phyloP scores from a whole-genome alignment of 2,797 vertebrate species.

The Pristis pectinata region DNA sequence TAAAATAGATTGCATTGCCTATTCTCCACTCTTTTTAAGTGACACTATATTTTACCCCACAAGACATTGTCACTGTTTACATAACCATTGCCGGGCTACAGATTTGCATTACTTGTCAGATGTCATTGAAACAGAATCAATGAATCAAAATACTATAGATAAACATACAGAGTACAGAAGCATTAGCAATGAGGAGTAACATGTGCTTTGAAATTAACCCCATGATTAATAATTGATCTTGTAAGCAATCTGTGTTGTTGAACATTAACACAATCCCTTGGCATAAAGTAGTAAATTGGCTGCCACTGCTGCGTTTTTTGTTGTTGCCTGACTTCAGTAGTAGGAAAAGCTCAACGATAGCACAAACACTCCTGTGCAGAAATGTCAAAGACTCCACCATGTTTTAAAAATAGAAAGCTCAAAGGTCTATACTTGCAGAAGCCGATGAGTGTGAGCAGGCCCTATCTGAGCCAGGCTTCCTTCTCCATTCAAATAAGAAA shows the following conservation, averaged over 20 bases:
- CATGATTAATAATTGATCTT: conserved; percentile 32
- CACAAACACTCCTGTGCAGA: background rate
- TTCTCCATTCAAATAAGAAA: background rate
- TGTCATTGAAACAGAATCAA: background rate
- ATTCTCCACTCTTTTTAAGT: background rate
- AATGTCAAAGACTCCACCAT: conserved; percentile 59
- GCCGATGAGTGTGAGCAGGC: conserved; percentile 53
- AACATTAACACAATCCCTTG: background rate
- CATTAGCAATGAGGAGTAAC: background rate
- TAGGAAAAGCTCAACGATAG: background rate
- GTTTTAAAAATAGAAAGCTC: conserved; percentile 70
- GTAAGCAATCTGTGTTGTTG: background rate
- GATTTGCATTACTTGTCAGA: background rate
- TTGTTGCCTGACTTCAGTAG: background rate
- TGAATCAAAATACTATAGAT: conserved; percentile 5
- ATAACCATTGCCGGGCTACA: background rate
- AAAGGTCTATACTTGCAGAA: conserved; percentile 59
- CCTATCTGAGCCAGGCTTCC: conserved; percentile 57
- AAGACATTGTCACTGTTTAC: background rate
- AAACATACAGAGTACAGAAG: background rate
- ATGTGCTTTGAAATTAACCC: background rate
- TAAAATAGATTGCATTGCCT: background rate
- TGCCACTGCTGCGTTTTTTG: background rate
- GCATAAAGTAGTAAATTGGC: background rate
- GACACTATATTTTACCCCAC: background rate